Base-by-base conservation (phyloP, 1,140 invertebrate genomes). In the Nephotettix cincticeps region DNA sequence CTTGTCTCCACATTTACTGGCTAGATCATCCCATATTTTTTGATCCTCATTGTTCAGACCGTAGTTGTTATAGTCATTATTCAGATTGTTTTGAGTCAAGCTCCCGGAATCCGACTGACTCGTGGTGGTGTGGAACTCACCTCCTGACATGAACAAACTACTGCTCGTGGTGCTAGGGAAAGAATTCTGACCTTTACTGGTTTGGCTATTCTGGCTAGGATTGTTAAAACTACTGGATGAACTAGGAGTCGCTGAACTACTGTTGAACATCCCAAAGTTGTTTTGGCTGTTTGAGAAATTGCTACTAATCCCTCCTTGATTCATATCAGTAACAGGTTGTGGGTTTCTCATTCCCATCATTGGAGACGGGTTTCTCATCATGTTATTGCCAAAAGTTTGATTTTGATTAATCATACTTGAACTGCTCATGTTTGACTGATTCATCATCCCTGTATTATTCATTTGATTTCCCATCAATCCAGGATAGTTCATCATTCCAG, bases 401-500 rank as follows among this genome's bases (percentile, higher is more conserved):
- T 65, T 32, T 36, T 65, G 63, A 65, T 30, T 65, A 28, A 19
- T 9, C 23, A 23, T 56, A 27, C 9, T 63, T 11, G 23, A 14
- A 19, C 19, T 65, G 63, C 28, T 67, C n/a, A 67, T 45, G 27
- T 45, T 67, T 30, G 30, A 27, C 56, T 56, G 56, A 54, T 69
- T 69, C 30, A 43, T 69, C 54, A 69, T 32, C 1, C 28, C 67
- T 47, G 32, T 51, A 6, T 72, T 72, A 14, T 51, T 32, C 30
- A 68, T n/a, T 56, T 47, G 69, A 51, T 56, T 72, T 30, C 32
- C 47, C 29, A 72, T 70, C 68, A 70, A 43, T 32, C 71, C 58
- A 25, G 71, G 29, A 40, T 63, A 70, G 17, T 72, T 73, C 69
- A 68, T 71, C 47, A 71, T 63, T 58, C 25, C 70, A 17, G 17